Percentiles rank a stretch among this genome's conserved stretches.
Conservation (phyloP, 2,888 invertebrate species). For the Chrysina gloriosa region DNA sequence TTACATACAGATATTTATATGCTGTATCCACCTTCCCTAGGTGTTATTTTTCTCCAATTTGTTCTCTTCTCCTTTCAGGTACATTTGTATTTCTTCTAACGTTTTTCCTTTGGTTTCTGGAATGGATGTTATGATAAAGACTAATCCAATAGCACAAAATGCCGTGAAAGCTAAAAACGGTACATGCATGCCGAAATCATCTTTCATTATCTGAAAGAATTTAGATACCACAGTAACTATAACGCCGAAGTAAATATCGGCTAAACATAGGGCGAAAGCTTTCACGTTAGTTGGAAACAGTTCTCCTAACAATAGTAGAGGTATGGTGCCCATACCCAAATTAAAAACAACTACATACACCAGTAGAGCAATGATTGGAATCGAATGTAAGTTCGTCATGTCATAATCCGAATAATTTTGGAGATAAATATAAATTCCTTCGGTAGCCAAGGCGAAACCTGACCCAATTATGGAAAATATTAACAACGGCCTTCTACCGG, state of each 20-base stretch:
- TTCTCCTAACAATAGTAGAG: constrained; percentile 68
- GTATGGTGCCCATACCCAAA: constrained; percentile 68
- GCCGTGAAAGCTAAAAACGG: constrained; percentile 66
- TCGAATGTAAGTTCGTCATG: constrained; percentile 32
- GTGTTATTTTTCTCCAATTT: constrained; percentile 39
- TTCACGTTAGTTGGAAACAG: constrained; percentile 69
- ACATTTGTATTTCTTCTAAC: constrained; percentile 66
- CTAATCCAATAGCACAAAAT: constrained; percentile 61
- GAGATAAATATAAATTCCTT: constrained; percentile 65
- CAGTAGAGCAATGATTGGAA: constrained; percentile 62
- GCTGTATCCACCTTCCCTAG: constrained; percentile 9
- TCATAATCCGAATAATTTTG: constrained; percentile 61
- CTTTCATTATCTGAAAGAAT: constrained; percentile 63
- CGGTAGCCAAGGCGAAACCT: constrained; percentile 61
- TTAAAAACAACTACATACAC: constrained; percentile 66
- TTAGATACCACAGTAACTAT: constrained; percentile 66
- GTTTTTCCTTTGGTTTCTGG: constrained; percentile 69
- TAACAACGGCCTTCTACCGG: constrained; percentile 69
- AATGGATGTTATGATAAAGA: constrained; percentile 63
- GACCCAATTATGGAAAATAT: constrained; percentile 66
- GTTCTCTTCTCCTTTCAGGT: constrained; percentile 42
- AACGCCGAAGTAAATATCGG: constrained; percentile 67
- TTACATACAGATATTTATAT: no score
- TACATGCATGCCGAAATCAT: constrained; percentile 62
- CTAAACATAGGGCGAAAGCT: constrained; percentile 69